phyloP scores from a whole-genome alignment of 2,797 vertebrate genomes.

The Pseudochaenichthys georgianus region DNA sequence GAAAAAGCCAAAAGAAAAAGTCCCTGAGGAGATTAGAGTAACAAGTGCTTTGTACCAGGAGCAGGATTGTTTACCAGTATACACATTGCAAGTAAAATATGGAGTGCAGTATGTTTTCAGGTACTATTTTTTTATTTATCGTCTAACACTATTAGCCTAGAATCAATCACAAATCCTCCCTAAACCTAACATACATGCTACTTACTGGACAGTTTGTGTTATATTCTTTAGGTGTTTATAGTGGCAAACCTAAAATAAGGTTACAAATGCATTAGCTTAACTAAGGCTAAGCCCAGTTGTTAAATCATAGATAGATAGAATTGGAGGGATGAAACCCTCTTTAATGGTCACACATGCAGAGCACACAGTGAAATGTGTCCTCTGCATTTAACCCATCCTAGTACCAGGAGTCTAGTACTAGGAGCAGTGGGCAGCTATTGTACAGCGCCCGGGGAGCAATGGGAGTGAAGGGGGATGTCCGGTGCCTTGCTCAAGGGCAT shows the following conservation, averaged over 20 bases:
- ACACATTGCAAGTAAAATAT: background rate
- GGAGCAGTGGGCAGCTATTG: no score
- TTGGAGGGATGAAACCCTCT: no score
- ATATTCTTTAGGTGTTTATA: no score
- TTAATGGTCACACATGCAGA: no score
- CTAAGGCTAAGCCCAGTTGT: background rate
- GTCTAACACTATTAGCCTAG: background rate
- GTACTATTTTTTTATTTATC: background rate
- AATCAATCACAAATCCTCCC: background rate
- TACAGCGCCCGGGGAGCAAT: no score
- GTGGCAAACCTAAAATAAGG: background rate
- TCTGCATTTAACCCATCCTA: no score
- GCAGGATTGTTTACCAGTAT: background rate
- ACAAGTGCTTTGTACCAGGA: background rate
- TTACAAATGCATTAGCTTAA: constrained; percentile 5
- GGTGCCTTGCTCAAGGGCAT: no score
- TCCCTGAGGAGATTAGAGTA: background rate
- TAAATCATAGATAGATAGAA: background rate
- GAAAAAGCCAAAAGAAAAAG: background rate
- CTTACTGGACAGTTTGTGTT: background rate
- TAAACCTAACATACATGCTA: background rate
- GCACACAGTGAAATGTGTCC: no score
- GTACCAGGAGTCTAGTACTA: no score
- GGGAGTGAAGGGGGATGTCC: no score
- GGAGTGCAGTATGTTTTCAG: background rate